Base-by-base conservation (phyloP, 1,140 invertebrate species). In the Nilaparvata lugens region DNA sequence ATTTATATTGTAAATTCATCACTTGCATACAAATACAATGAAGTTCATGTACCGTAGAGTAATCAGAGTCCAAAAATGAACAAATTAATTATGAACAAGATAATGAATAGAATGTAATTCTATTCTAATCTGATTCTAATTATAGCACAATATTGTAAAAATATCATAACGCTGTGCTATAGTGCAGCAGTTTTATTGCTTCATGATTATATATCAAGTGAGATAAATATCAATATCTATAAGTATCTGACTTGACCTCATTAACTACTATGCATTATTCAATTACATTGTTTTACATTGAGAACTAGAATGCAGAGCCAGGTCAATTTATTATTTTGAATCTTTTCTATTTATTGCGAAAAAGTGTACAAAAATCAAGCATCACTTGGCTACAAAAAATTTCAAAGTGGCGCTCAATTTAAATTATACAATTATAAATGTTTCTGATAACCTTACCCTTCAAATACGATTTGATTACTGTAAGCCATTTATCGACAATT, bases 401-500 rank as follows among this genome's bases (percentile, higher is more conserved):
- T 43, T 51, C 11, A 52, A 6, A n/a, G 67, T 64, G 61, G 64
- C 73, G 70, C 18, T 11, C 7, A 6, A 18, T 54, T 54, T 11
- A 6, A 6, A 18, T 54, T 54, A 23, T 54, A 54, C 2, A 23
- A 4, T 54, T 25, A 54, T 54, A 54, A 54, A 2, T 23, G 4
- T 24, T 24, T 24, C 23, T 54, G 24, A 21, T 21, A 28, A 35
- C 13, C 31, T 77, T 69, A 76, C 76, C 73, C 62, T 74, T 68
- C 61, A 79, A 62, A 68, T 77, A 75, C 69, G 77, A 77, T 58
- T 77, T 73, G 16, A 86, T 73, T 43, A 81, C 80, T 64, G 79
- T 77, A 13, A 84, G 77, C 83, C 83, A 86, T 13, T 81, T 79
- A 5, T 78, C 73, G 6, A 85, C 76, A 65, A 84, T 81, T 51